Evolutionary conservation across 2,888 invertebrate genomes (phyloP).

Genomic region (Apamea epomidion): DNA sequence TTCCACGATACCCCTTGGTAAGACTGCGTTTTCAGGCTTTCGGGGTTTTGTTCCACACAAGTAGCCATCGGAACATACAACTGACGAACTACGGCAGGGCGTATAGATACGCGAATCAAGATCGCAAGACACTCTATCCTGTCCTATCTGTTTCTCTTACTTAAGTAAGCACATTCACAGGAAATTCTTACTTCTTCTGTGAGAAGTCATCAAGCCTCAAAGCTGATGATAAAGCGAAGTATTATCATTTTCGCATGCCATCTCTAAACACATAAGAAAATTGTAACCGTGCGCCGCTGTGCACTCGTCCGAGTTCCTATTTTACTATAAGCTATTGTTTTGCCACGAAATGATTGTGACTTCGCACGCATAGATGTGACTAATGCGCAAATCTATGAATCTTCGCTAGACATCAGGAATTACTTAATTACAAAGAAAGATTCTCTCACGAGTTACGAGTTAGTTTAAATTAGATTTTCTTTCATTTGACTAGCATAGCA

Average conservation of each 20-base stretch:
- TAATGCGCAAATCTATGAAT: constrained; percentile 17
- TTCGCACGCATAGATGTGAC: constrained; percentile 37
- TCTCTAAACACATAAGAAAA: neutral
- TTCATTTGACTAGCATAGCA: neutral
- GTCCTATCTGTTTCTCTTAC: neutral
- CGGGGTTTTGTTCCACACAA: neutral
- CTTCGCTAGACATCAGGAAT: constrained; percentile 31
- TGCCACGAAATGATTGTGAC: constrained; percentile 33
- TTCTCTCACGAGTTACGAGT: constrained; percentile 17
- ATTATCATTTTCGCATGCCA: neutral
- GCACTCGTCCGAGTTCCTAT: constrained; percentile 16
- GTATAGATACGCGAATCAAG: too few species aligned
- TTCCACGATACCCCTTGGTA: neutral
- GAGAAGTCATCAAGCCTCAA: neutral
- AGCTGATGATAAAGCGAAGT: neutral
- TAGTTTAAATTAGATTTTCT: neutral
- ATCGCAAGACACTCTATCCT: too few species aligned
- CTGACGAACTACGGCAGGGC: too few species aligned
- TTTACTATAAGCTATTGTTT: constrained; percentile 31
- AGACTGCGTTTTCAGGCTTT: neutral
- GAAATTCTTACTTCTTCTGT: neutral
- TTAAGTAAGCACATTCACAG: neutral
- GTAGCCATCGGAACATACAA: neutral
- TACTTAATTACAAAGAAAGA: constrained; percentile 31
- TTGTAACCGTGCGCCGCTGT: constrained; percentile 1